Conservation (phyloP, 2,113 vertebrate genomes). For the Condylura cristata region DNA sequence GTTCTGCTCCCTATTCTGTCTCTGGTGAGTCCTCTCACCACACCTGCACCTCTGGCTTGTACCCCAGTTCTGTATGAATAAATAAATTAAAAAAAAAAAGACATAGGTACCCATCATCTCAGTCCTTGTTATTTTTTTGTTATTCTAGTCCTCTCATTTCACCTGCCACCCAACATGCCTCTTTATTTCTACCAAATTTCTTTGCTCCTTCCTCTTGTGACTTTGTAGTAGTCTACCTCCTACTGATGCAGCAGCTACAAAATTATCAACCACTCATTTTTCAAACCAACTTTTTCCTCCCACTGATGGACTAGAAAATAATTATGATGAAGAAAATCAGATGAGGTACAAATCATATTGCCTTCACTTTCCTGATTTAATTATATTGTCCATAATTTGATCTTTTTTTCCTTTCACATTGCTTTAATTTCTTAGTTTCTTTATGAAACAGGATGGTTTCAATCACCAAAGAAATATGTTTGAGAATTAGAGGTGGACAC, state of each 20-base stretch:
- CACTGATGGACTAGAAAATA: background rate
- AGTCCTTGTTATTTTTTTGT: background rate
- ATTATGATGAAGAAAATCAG: conserved; percentile 18
- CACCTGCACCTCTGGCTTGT: too few species aligned
- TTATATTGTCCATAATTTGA: background rate
- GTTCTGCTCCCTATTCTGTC: too few species aligned
- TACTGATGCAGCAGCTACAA: background rate
- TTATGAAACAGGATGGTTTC: background rate
- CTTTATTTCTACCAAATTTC: background rate
- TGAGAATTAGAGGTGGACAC: background rate
- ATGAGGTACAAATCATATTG: background rate
- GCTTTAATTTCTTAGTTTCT: background rate
- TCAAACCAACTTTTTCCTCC: background rate
- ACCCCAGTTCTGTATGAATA: too few species aligned
- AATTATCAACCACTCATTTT: conserved; percentile 20
- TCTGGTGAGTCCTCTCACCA: too few species aligned
- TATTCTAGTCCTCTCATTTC: background rate
- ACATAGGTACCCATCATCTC: background rate
- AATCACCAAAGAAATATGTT: background rate
- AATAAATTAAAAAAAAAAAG: too few species aligned
- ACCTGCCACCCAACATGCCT: background rate
- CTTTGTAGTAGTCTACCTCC: conserved; percentile 18
- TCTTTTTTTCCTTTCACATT: background rate
- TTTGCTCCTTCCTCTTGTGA: conserved; percentile 34
- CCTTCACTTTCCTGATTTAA: conserved; percentile 45